These are phyloP conservation scores for Tetraneura akinire DNA, from an alignment of 1,140 invertebrate species.

Conservation along the genomic window DNA sequence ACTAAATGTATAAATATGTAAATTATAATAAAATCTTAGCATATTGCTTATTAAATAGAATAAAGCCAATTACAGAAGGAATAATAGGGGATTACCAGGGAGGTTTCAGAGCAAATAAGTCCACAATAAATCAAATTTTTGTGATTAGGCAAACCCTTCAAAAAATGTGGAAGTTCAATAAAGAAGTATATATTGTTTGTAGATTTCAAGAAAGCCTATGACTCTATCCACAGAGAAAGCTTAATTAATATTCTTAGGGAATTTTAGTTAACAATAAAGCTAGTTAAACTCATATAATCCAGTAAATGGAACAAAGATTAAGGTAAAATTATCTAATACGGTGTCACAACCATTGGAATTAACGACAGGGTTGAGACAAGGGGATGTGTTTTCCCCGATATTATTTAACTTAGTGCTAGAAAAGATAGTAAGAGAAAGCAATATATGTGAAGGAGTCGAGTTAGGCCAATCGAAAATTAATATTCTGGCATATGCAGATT, in stretches of 20 bases:
- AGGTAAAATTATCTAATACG: no score
- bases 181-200: not conserved
- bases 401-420: slow-evolving; percentile 15
- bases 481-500: not conserved
- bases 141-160: slow-evolving; percentile 17
- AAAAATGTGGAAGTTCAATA: not conserved
- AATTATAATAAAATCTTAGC: no score
- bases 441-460: not conserved
- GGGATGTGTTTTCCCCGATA: slow-evolving; percentile 19
- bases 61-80: not conserved
- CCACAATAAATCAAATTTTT: slow-evolving; percentile 22
- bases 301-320: no score
- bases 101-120: slow-evolving; percentile 1
- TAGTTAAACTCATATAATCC: no score
- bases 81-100: slow-evolving; percentile 32
- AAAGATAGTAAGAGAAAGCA: not conserved
- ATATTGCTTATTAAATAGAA: no score
- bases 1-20: no score
- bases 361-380: not conserved
- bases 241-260: no score
- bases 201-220: no score
- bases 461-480: not conserved
- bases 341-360: not conserved
- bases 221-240: no score
- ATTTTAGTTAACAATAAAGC: no score